These are phyloP conservation scores for Mesoclemmys tuberculata DNA, from an alignment of 2,113 vertebrate species.

Conservation along the genomic window DNA sequence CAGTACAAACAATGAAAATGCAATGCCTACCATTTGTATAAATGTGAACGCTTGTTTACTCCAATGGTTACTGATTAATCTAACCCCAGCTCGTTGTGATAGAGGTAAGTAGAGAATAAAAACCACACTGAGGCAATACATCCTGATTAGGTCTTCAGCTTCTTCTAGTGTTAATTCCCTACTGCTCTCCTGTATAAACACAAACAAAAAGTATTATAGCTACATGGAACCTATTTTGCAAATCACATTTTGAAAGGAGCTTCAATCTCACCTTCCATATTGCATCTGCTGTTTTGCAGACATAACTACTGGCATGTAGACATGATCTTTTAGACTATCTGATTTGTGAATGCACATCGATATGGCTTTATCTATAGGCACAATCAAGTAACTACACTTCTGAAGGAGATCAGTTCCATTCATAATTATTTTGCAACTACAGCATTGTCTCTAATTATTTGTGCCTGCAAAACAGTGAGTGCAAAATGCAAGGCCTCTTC, in stretches of 20 bases:
- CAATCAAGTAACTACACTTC: too few relatives aligned
- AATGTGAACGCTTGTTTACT: neutral
- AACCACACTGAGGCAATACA: slow-evolving; percentile 70
- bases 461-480: neutral
- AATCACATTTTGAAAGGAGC: neutral
- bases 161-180: slow-evolving; percentile 28
- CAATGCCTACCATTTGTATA: slow-evolving; percentile 52
- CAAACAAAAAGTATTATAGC: neutral
- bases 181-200: neutral
- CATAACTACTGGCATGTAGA: neutral
- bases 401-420: too few relatives aligned
- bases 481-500: neutral
- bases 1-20: neutral
- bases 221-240: neutral
- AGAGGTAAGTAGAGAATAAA: slow-evolving; percentile 60
- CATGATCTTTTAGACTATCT: neutral
- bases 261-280: neutral
- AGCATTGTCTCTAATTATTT: neutral
- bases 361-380: too few relatives aligned
- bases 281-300: neutral
- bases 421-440: neutral
- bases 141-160: slow-evolving; percentile 54
- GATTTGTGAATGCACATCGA: too few relatives aligned
- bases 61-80: slow-evolving; percentile 45
- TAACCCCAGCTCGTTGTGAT: slow-evolving; percentile 57